phyloP scores from a whole-genome alignment of 2,113 vertebrate species.

The Gymnocephalus cernua region DNA sequence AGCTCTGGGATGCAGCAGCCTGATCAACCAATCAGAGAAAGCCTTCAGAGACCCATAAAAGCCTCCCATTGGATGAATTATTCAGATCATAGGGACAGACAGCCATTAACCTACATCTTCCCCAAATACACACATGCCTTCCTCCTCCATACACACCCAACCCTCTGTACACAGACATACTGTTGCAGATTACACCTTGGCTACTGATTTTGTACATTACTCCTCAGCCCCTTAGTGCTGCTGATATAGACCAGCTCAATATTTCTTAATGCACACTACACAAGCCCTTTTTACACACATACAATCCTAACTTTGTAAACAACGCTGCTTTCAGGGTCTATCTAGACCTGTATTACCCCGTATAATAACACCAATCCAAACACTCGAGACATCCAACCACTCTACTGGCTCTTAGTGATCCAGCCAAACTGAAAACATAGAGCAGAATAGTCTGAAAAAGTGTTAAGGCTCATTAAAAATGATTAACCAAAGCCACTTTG shows the following conservation, averaged over 20 bases:
- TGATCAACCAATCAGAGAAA: constrained; percentile 68
- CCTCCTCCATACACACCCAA: constrained; percentile 4
- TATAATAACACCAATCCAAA: constrained; percentile 29
- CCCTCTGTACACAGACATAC: constrained; percentile 3
- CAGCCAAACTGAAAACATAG: constrained; percentile 20
- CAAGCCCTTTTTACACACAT: not conserved
- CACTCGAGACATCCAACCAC: not conserved
- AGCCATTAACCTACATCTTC: constrained; percentile 79
- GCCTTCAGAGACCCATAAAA: constrained; percentile 69
- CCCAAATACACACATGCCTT: constrained; percentile 50
- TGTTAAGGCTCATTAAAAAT: constrained; percentile 38
- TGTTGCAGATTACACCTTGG: constrained; percentile 28
- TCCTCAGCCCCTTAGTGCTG: not conserved
- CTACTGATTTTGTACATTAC: not conserved
- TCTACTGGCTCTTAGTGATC: not conserved
- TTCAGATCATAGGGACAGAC: constrained; percentile 69
- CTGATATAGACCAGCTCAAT: constrained; percentile 5
- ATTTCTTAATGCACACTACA: constrained; percentile 15
- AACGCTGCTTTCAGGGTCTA: constrained; percentile 15
- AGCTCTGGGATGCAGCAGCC: constrained; percentile 24
- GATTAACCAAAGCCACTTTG: constrained; percentile 23
- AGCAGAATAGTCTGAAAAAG: constrained; percentile 18
- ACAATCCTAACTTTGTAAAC: constrained; percentile 21
- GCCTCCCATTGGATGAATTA: constrained; percentile 80
- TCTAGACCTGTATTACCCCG: not conserved